Conservation (phyloP, 2,888 invertebrate genomes). For the Ormyrus nitidulus region DNA sequence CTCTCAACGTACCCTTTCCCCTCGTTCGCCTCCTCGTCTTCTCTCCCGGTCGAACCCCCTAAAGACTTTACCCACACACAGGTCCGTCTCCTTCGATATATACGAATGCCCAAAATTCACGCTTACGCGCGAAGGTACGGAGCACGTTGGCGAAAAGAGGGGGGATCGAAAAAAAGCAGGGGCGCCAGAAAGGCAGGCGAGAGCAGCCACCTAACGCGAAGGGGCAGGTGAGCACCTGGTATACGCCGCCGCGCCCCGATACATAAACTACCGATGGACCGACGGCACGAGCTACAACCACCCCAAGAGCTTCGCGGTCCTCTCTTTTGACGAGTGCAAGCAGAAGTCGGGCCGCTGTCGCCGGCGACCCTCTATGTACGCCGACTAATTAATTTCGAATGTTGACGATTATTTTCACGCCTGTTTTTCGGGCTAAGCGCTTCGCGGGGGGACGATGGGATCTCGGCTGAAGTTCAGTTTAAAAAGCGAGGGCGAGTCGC, state of each 20-base stretch:
- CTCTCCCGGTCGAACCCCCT: constrained; percentile 24
- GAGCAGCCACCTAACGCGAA: constrained; percentile 68
- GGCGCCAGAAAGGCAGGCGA: constrained; percentile 60
- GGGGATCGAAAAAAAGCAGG: constrained; percentile 57
- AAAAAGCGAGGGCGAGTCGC: no score
- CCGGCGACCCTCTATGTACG: neutral
- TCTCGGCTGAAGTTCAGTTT: no score
- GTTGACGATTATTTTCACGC: no score
- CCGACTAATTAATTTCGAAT: no score
- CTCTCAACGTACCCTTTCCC: constrained; percentile 54
- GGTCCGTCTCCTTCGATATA: neutral
- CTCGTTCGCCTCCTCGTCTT: constrained; percentile 13
- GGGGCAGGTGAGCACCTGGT: constrained; percentile 74
- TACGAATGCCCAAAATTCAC: constrained; percentile 7
- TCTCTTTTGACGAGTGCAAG: neutral
- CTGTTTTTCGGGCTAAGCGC: no score
- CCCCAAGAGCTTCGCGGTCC: constrained; percentile 64
- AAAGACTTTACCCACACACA: neutral
- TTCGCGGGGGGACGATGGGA: no score
- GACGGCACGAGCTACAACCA: constrained; percentile 67
- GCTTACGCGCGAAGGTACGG: neutral
- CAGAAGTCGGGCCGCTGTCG: constrained; percentile 10
- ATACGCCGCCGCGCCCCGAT: constrained; percentile 53
- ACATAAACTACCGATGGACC: constrained; percentile 19
- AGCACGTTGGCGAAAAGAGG: constrained; percentile 35